Evolutionary conservation across 2,888 invertebrate species (phyloP).

Genomic region (Caenorhabditis doughertyi): DNA sequence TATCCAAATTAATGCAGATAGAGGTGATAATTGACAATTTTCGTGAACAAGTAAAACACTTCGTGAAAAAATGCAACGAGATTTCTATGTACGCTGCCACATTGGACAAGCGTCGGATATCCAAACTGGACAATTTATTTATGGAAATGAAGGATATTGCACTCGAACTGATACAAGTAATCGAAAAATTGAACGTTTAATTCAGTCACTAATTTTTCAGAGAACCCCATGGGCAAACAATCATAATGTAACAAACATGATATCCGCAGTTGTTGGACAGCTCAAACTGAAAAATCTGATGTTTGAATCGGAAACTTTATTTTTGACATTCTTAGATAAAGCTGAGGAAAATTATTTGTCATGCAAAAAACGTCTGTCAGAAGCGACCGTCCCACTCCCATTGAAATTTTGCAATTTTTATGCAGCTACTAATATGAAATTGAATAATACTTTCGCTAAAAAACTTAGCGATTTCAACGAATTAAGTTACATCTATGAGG

Average conservation of each 20-base stretch:
- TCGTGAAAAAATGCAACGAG: too few relatives aligned
- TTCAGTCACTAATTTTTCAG: neutral
- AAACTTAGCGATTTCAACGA: too few relatives aligned
- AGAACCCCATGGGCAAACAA: slow-evolving; percentile 20
- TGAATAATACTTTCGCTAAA: too few relatives aligned
- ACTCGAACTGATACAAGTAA: neutral
- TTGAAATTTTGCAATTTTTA: too few relatives aligned
- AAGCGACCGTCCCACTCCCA: too few relatives aligned
- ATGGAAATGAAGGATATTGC: neutral
- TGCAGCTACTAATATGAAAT: too few relatives aligned
- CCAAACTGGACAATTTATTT: neutral
- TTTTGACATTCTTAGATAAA: neutral
- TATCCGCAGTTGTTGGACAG: neutral
- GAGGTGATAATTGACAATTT: too few relatives aligned
- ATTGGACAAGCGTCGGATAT: neutral
- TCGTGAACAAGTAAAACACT: too few relatives aligned
- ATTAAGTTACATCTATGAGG: too few relatives aligned
- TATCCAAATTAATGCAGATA: too few relatives aligned
- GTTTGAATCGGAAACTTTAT: neutral
- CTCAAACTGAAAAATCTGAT: neutral
- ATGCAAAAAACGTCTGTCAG: too few relatives aligned
- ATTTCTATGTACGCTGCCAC: neutral
- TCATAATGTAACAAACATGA: slow-evolving; percentile 8
- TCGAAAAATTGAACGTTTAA: neutral
- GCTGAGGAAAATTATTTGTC: neutral